phyloP scores from a whole-genome alignment of 2,888 invertebrate genomes.

The Buathra laborator region DNA sequence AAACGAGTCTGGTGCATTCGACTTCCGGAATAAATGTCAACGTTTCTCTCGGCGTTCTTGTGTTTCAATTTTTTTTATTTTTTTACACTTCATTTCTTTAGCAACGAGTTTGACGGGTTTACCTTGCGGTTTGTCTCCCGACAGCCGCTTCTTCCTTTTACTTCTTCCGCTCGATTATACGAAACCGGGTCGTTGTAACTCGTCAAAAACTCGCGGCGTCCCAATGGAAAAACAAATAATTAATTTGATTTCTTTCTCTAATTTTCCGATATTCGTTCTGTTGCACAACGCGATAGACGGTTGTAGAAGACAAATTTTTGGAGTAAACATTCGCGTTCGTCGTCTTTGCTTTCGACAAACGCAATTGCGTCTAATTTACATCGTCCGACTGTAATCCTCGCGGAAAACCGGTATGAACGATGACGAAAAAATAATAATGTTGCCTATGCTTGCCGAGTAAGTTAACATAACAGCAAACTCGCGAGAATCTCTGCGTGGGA shows the following conservation, averaged over 20 bases:
- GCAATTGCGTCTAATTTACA: too few species aligned
- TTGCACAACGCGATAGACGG: too few species aligned
- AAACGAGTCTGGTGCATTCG: slow-evolving; percentile 36
- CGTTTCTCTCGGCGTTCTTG: slow-evolving; percentile 31
- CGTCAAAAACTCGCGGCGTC: neutral
- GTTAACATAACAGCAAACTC: slow-evolving; percentile 27
- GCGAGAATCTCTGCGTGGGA: slow-evolving; percentile 29
- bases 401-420: slow-evolving; percentile 6
- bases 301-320: too few species aligned
- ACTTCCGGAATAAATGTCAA: slow-evolving; percentile 65
- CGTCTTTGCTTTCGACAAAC: too few species aligned
- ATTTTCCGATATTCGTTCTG: too few species aligned
- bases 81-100: slow-evolving; percentile 29
- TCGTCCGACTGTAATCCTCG: neutral
- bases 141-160: slow-evolving; percentile 11
- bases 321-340: too few species aligned
- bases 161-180: slow-evolving; percentile 20
- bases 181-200: slow-evolving; percentile 23
- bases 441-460: slow-evolving; percentile 1
- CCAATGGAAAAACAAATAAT: too few species aligned
- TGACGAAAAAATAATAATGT: neutral
- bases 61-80: slow-evolving; percentile 3
- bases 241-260: too few species aligned
- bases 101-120: slow-evolving; percentile 64
- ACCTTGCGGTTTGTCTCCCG: slow-evolving; percentile 42